A percentile compares a stretch with the other conserved stretches of the same genome.
phyloP scores from a whole-genome alignment of 2,113 vertebrate species.

The Lepisosteus osseus region DNA sequence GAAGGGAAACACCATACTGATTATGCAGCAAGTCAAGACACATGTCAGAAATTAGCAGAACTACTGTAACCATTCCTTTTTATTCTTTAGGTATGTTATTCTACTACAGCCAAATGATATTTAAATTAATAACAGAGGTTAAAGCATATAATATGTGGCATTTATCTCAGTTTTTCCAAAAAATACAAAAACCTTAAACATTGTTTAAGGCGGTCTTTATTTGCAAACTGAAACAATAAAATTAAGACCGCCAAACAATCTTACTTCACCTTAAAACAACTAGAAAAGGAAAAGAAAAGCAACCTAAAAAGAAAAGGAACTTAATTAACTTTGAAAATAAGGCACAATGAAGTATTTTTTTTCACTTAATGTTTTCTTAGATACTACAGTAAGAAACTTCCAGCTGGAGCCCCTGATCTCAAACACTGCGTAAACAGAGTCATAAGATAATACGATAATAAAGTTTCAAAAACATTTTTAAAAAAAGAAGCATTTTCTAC shows the following conservation, averaged over 20 bases:
- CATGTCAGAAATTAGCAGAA: constrained; percentile 35
- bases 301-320: constrained; percentile 23
- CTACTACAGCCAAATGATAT: constrained; percentile 30
- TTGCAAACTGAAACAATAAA: constrained; percentile 48
- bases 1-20: constrained; percentile 13
- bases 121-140: constrained; percentile 24
- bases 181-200: constrained; percentile 34
- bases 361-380: constrained; percentile 35
- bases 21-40: constrained; percentile 9
- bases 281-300: constrained; percentile 41
- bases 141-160: constrained; percentile 35
- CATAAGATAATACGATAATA: background rate
- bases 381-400: constrained; percentile 29
- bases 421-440: constrained; percentile 45
- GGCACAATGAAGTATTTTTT: constrained; percentile 29
- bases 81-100: constrained; percentile 44
- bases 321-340: constrained; percentile 29
- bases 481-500: constrained; percentile 16
- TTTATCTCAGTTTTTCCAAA: constrained; percentile 35
- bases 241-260: constrained; percentile 41
- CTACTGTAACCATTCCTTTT: constrained; percentile 42
- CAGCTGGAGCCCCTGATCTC: constrained; percentile 38
- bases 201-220: constrained; percentile 37
- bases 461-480: constrained; percentile 3
- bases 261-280: constrained; percentile 37